phyloP scores from a whole-genome alignment of 92 coral and sea anemone species.

The Virgularia gustaviana region DNA sequence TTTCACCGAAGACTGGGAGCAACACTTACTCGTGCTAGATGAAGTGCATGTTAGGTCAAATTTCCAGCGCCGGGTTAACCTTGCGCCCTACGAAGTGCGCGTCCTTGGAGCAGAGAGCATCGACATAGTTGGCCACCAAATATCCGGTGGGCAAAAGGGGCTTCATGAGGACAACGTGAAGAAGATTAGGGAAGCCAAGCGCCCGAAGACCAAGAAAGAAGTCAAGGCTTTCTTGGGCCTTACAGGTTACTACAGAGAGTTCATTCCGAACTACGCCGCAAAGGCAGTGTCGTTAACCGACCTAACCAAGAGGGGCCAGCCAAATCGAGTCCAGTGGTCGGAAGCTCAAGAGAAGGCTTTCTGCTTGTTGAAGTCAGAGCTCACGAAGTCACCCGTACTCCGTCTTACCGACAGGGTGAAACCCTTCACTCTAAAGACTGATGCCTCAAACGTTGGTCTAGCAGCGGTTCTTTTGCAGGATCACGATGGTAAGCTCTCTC shows the following conservation, averaged over 20 bases:
- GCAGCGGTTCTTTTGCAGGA: constrained; percentile 33
- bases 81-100: constrained; percentile 38
- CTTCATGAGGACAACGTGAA: constrained; percentile 25
- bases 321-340: constrained; percentile 11
- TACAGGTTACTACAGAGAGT: constrained; percentile 55
- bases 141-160: constrained; percentile 16
- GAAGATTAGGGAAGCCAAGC: neutral
- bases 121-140: constrained; percentile 41
- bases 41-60: neutral
- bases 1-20: constrained; percentile 36
- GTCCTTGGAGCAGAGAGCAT: constrained; percentile 15
- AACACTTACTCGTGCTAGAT: constrained; percentile 12
- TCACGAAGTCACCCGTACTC: neutral
- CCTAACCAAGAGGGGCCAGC: constrained; percentile 31
- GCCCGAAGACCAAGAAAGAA: constrained; percentile 48
- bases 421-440: constrained; percentile 20
- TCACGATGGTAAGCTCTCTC: constrained; percentile 22
- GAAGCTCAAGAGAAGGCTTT: constrained; percentile 12
- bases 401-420: constrained; percentile 34
- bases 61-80: constrained; percentile 4
- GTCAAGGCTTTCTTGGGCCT: constrained; percentile 46
- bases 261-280: constrained; percentile 52
- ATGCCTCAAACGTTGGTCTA: constrained; percentile 43
- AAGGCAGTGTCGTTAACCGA: constrained; percentile 42
- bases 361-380: neutral